Evolutionary conservation across 2,113 vertebrate genomes (phyloP), one percentile per base, ranked within the genome.

Genomic region (Dryoscopus gambensis): DNA sequence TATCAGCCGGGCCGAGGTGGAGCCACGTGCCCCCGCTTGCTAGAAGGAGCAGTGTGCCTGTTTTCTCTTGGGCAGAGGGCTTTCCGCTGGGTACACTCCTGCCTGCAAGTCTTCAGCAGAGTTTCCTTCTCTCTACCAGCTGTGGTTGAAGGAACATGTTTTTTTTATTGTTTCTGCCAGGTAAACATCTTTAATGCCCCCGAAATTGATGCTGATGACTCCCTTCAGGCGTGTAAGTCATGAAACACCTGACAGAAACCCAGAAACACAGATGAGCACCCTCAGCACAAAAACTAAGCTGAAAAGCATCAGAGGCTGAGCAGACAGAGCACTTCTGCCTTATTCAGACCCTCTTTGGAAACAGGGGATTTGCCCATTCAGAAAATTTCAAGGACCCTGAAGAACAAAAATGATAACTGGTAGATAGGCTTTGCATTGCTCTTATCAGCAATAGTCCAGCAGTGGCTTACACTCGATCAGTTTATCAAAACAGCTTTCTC

Each of bases 1-100:
- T 20, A 37, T 31, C n/a, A 52, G 52, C 69, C 12, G 23, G 46
- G 65, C 20, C 0, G 0, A 84, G 33, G 19, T n/a, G 42, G 31
- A 87, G 47, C 56, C 5, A 1, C 9, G 5, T 21, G 40, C 63
- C 2, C 2, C 20, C 4, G 0, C 22, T 60, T 30, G 1, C 23
- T 27, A 4, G 49, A 44, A 44, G n/a, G 55, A 87, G 60, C 46
- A 44, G 10, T 2, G 23, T 71, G 44, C 15, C 20, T 18, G 18
- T 31, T 31, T 64, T 27, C 23, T 23, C n/a, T 16, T 28, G 4
- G 21, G 33, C 76, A 57, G 56, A 81, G 44, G 35, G 15, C 35
- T 63, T 27, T 31, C 27, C 75, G 33, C 80, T 65, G 63, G 17
- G 17, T 49, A 7, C 22, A 7, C 13, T 74, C 42, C 50, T 83